Percentiles rank a stretch among this genome's conserved stretches.
phyloP scores from a whole-genome alignment of 1,140 invertebrate species.

The Dolichoris vasculosae region DNA sequence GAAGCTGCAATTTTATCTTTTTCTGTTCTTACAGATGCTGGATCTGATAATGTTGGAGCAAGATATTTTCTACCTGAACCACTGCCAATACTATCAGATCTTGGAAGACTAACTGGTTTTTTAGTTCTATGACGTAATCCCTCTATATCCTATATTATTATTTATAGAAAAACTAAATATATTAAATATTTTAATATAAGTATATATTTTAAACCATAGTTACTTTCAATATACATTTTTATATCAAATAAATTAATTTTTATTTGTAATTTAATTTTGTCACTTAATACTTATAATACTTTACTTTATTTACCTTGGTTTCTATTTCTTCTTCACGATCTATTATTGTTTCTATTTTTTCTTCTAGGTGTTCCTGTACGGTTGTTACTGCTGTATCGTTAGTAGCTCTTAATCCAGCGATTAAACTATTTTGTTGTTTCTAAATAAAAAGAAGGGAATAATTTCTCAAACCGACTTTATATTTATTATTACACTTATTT shows the following conservation, averaged over 20 bases:
- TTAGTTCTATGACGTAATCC: constrained; percentile 66
- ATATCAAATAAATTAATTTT: neutral
- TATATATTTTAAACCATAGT: neutral
- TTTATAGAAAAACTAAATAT: neutral
- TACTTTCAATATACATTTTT: neutral
- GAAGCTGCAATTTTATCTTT: constrained; percentile 80
- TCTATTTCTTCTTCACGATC: constrained; percentile 76
- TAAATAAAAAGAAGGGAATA: constrained; percentile 65
- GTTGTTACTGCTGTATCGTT: constrained; percentile 80
- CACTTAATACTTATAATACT: neutral
- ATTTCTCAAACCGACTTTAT: neutral
- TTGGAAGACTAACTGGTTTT: constrained; percentile 76
- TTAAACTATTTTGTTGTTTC: constrained; percentile 95
- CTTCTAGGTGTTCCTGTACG: constrained; percentile 77
- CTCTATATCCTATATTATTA: constrained; percentile 61
- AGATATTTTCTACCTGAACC: constrained; percentile 88
- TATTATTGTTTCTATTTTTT: constrained; percentile 77
- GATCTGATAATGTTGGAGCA: constrained; percentile 91
- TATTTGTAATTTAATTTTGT: too few relatives aligned
- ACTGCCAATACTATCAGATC: constrained; percentile 88
- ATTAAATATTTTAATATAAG: neutral
- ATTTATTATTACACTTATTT: neutral
- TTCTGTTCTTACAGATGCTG: constrained; percentile 81
- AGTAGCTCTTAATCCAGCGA: constrained; percentile 91
- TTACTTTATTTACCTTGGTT: constrained; percentile 67